Conservation (phyloP, 2,797 vertebrate species). For the Tokudaia tokunoshimensis region DNA sequence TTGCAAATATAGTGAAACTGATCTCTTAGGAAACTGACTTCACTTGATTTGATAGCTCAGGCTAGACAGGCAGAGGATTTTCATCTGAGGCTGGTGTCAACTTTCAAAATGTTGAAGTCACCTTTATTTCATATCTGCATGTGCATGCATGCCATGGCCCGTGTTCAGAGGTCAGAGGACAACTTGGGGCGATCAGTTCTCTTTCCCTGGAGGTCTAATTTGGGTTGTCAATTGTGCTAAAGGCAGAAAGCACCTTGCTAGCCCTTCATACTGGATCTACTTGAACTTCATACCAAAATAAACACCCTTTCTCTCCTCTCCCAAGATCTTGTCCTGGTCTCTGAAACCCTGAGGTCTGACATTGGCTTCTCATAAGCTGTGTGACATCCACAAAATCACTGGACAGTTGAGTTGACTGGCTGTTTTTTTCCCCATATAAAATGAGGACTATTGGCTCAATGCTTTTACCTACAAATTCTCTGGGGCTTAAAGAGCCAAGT, state of each 20-base stretch:
- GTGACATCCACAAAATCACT: slow-evolving; percentile 55
- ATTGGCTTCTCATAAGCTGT: not conserved
- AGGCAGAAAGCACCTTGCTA: not conserved
- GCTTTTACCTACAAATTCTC: not conserved
- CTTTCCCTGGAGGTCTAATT: not conserved
- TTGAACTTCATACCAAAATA: not conserved
- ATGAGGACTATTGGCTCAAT: not conserved
- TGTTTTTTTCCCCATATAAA: not conserved
- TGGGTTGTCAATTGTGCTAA: not conserved
- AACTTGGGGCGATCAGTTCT: not conserved
- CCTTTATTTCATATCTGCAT: not conserved
- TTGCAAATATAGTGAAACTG: not conserved
- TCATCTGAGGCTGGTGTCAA: not conserved
- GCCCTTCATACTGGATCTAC: not conserved
- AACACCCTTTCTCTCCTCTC: not conserved
- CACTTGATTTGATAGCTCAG: not conserved
- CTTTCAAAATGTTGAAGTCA: not conserved
- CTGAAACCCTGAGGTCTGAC: slow-evolving; percentile 43
- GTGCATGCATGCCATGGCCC: too few species aligned
- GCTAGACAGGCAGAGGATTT: not conserved
- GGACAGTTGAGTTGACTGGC: not conserved
- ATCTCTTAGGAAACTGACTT: not conserved
- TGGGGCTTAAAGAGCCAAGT: not conserved
- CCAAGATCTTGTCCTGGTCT: not conserved
- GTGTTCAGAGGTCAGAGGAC: not conserved